A percentile compares a stretch with the other conserved stretches of the same genome.
phyloP scores from a whole-genome alignment of 2,797 vertebrate genomes.

The Smutsia gigantea region DNA sequence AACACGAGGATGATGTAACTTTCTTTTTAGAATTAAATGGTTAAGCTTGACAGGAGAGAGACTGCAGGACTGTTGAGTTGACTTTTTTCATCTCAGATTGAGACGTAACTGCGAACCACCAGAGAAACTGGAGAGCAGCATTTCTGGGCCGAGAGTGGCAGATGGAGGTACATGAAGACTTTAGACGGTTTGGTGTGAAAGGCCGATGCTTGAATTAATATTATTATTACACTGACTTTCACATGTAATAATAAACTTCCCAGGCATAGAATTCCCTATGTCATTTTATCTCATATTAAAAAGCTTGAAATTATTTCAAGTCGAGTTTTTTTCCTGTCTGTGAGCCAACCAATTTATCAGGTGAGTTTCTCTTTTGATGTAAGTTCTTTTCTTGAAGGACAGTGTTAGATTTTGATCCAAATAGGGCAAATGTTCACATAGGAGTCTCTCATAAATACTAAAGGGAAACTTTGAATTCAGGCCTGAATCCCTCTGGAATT shows the following conservation, averaged over 20 bases:
- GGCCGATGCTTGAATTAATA: neutral
- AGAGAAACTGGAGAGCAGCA: neutral
- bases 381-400: conserved; percentile 45
- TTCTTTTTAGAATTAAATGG: neutral
- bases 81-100: neutral
- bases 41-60: neutral
- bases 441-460: neutral
- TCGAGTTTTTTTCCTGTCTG: neutral
- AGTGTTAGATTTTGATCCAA: conserved; percentile 24
- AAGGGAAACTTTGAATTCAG: conserved; percentile 5
- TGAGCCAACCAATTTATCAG: conserved; percentile 57
- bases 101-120: neutral
- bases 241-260: neutral
- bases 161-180: neutral
- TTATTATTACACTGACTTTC: neutral
- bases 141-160: neutral
- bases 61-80: neutral
- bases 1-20: neutral
- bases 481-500: neutral
- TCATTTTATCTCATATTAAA: neutral
- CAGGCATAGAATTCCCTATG: neutral
- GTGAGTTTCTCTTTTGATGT: conserved; percentile 57
- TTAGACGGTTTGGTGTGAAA: neutral
- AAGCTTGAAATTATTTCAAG: conserved; percentile 23
- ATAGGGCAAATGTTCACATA: conserved; percentile 17